Conservation (phyloP, 2,113 vertebrate genomes). For the Vidua macroura region DNA sequence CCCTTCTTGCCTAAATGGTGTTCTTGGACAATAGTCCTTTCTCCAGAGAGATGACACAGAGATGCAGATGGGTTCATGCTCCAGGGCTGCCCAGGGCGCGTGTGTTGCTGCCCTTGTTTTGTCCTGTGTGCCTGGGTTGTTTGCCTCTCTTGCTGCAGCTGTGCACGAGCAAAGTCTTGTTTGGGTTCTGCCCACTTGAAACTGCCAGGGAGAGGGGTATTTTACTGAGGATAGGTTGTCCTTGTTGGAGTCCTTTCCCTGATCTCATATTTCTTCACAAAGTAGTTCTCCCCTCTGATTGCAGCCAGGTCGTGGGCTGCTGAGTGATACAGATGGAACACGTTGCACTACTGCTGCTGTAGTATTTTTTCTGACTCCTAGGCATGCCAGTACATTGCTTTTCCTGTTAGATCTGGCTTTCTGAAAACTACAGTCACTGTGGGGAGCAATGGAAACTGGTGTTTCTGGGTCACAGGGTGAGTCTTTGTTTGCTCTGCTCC, state of each 20-base stretch:
- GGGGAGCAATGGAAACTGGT: neutral
- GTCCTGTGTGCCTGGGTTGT: neutral
- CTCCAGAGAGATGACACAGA: neutral
- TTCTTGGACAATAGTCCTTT: slow-evolving; percentile 14
- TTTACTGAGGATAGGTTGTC: neutral
- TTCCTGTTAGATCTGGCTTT: neutral
- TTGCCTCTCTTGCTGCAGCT: neutral
- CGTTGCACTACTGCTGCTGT: accelerated
- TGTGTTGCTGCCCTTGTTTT: neutral
- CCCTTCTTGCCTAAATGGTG: neutral
- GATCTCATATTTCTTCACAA: neutral
- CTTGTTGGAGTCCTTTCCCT: neutral
- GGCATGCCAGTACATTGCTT: neutral
- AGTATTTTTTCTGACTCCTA: neutral
- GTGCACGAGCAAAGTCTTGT: accelerated
- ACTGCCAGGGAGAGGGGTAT: neutral
- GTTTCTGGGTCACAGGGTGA: neutral
- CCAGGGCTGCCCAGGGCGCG: accelerated
- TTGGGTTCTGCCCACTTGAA: neutral
- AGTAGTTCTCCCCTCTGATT: neutral
- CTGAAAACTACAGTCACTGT: neutral
- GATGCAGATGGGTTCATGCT: neutral
- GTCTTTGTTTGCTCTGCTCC: neutral
- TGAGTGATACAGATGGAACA: neutral
- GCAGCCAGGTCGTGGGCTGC: neutral